Conservation (phyloP, 1,140 invertebrate genomes). For the Ceratina calcarata region DNA sequence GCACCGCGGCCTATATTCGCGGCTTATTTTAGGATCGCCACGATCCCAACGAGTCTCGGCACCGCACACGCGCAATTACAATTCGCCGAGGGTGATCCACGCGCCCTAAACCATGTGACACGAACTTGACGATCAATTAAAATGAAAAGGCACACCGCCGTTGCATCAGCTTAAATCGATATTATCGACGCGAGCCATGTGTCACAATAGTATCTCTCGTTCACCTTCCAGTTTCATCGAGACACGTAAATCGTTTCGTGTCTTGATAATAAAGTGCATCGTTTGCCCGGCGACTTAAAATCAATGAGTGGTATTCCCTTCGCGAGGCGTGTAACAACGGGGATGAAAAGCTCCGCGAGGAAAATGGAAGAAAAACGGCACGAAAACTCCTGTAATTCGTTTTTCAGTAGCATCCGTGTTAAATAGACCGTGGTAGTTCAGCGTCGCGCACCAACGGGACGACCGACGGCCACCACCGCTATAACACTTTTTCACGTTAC, state of each 20-base stretch:
- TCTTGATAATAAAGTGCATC: too few species aligned
- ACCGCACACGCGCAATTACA: slow-evolving; percentile 35
- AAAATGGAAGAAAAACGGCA: slow-evolving; percentile 13
- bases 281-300: too few species aligned
- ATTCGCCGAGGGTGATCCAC: too few species aligned
- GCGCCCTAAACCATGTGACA: too few species aligned
- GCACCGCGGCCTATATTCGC: slow-evolving; percentile 62
- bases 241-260: too few species aligned
- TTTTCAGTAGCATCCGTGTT: slow-evolving; percentile 31
- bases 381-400: slow-evolving; percentile 35
- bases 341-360: background rate
- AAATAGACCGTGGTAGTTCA: slow-evolving; percentile 38
- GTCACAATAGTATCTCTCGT: too few species aligned
- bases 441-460: slow-evolving; percentile 33
- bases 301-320: slow-evolving; percentile 1
- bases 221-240: too few species aligned
- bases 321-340: slow-evolving; percentile 19
- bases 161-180: too few species aligned
- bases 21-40: slow-evolving; percentile 63
- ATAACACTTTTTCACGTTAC: slow-evolving; percentile 31
- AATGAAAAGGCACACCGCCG: too few species aligned
- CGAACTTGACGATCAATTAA: too few species aligned
- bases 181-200: too few species aligned
- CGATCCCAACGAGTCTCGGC: slow-evolving; percentile 27
- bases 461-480: background rate